Evolutionary conservation across 2,888 invertebrate genomes (phyloP).

Genomic region (Leucophora obtusa): DNA sequence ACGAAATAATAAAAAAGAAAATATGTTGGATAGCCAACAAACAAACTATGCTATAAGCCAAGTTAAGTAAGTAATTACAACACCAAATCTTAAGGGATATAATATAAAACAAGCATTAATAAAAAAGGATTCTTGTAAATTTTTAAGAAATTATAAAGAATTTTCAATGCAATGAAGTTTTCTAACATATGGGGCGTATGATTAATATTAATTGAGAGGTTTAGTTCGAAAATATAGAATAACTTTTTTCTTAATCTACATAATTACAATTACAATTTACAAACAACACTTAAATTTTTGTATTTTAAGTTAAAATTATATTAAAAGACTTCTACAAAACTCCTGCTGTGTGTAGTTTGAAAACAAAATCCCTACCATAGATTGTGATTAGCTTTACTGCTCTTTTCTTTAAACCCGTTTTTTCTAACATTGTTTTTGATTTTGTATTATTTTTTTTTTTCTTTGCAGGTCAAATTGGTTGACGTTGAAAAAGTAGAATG

Average conservation of each 20-base stretch:
- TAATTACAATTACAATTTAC: slow-evolving; percentile 25
- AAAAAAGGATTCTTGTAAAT: not conserved
- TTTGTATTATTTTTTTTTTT: slow-evolving; percentile 21
- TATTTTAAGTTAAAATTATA: not conserved
- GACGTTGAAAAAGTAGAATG: slow-evolving; percentile 84
- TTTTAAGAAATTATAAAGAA: not conserved
- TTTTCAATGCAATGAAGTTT: not conserved
- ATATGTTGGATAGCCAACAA: not conserved
- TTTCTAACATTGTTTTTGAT: slow-evolving; percentile 1
- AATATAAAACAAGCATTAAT: not conserved
- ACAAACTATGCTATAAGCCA: not conserved
- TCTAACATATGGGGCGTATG: not conserved
- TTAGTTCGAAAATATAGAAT: not conserved
- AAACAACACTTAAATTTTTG: not conserved
- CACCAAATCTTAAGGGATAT: not conserved
- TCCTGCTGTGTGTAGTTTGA: not conserved
- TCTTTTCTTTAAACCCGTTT: slow-evolving; percentile 12
- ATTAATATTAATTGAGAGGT: slow-evolving; percentile 13
- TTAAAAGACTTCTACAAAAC: not conserved
- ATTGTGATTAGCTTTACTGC: slow-evolving; percentile 1
- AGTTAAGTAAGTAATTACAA: slow-evolving; percentile 28
- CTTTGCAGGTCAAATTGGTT: slow-evolving; percentile 80
- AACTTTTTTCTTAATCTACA: not conserved
- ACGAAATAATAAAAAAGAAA: not conserved
- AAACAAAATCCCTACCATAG: slow-evolving; percentile 5